phyloP scores from a whole-genome alignment of 92 coral and sea anemone genomes.

The Ricordea florida region DNA sequence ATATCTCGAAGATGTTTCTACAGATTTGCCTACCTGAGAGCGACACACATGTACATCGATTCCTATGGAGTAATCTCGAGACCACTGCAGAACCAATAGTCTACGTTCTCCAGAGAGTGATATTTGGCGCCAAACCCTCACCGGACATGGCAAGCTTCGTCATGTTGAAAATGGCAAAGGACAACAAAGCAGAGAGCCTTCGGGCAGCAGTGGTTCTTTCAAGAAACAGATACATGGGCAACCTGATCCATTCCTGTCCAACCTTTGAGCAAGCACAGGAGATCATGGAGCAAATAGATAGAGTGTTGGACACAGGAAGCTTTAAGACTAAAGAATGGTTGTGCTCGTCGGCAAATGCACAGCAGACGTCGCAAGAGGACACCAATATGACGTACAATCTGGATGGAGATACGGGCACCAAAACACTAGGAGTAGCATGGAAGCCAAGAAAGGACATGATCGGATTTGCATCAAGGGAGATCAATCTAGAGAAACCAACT shows the following conservation, averaged over 20 bases:
- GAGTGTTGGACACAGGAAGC: constrained; percentile 41
- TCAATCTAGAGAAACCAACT: constrained; percentile 17
- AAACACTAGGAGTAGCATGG: constrained; percentile 15
- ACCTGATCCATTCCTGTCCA: constrained; percentile 29
- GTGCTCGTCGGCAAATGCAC: background rate
- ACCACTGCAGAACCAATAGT: constrained; percentile 1
- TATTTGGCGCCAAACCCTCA: constrained; percentile 53
- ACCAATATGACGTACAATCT: background rate
- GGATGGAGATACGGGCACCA: constrained; percentile 25
- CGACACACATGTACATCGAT: constrained; percentile 46
- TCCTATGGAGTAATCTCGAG: constrained; percentile 36
- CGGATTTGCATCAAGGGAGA: constrained; percentile 26
- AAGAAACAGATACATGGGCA: constrained; percentile 38
- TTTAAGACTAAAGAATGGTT: constrained; percentile 40
- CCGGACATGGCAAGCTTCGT: constrained; percentile 51
- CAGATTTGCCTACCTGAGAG: constrained; percentile 39
- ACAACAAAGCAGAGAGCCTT: constrained; percentile 14
- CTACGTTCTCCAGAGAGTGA: constrained; percentile 18
- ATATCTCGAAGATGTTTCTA: constrained; percentile 59
- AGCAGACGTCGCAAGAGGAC: constrained; percentile 9
- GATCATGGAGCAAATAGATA: constrained; percentile 18
- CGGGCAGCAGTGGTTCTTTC: constrained; percentile 1
- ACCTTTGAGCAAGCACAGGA: constrained; percentile 7
- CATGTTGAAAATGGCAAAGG: constrained; percentile 53
- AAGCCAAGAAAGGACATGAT: constrained; percentile 29